These are phyloP conservation scores for Trigoniulus corallinus DNA, from an alignment of 1,140 invertebrate genomes.

Conservation along the genomic window DNA sequence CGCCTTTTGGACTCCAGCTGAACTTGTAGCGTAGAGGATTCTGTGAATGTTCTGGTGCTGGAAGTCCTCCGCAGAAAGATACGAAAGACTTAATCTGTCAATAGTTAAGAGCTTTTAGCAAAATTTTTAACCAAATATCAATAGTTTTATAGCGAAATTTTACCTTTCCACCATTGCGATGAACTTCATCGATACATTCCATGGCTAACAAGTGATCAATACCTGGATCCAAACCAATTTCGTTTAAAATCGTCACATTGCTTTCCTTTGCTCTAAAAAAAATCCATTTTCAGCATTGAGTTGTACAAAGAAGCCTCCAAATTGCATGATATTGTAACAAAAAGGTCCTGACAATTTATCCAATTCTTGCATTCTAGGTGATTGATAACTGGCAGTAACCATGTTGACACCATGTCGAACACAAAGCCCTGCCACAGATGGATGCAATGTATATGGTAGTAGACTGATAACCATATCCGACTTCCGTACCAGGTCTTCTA, in stretches of 20 bases:
- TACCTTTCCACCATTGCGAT: conserved; percentile 45
- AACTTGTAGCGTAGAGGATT: conserved; percentile 96
- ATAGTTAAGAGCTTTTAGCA: conserved; percentile 16
- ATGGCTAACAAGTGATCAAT: conserved; percentile 94
- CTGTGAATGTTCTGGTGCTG: conserved; percentile 84
- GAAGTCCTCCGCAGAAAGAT: conserved; percentile 91
- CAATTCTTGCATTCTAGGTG: conserved; percentile 58
- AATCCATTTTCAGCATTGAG: neutral
- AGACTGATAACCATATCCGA: conserved; percentile 74
- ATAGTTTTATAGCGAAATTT: conserved; percentile 6
- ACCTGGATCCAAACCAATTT: conserved; percentile 93
- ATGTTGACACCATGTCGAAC: conserved; percentile 72
- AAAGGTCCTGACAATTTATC: conserved; percentile 55
- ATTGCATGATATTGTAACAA: neutral
- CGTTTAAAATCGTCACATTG: conserved; percentile 62
- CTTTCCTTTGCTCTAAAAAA: neutral
- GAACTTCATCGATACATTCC: conserved; percentile 87
- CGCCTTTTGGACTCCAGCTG: conserved; percentile 86
- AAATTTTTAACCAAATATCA: conserved; percentile 1
- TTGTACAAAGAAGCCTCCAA: neutral
- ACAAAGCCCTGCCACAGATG: conserved; percentile 65
- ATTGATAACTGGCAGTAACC: conserved; percentile 92
- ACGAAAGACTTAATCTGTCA: conserved; percentile 80
- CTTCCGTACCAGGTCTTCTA: conserved; percentile 51
- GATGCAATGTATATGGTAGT: conserved; percentile 81